Conservation (phyloP, 2,113 vertebrate genomes). For the Alouatta palliata region DNA sequence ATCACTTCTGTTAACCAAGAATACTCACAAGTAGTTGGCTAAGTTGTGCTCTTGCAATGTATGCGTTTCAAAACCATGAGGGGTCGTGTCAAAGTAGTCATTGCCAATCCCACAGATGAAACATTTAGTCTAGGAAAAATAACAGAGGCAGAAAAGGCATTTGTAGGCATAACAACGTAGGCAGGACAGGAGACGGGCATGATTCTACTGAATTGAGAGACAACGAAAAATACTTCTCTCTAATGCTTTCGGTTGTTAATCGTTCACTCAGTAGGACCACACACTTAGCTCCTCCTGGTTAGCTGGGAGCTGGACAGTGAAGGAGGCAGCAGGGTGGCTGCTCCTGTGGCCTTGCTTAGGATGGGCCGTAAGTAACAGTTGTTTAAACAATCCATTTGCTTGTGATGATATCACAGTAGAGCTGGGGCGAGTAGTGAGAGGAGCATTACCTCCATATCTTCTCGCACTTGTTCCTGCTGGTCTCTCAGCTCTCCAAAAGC, state of each 20-base stretch:
- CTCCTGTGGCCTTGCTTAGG: background rate
- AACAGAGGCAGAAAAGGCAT: background rate
- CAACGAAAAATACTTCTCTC: background rate
- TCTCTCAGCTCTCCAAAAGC: conserved; percentile 98
- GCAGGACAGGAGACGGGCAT: background rate
- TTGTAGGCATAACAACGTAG: background rate
- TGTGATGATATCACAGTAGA: background rate
- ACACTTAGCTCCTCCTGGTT: background rate
- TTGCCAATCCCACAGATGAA: conserved; percentile 99
- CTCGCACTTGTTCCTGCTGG: conserved; percentile 98
- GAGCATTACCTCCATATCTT: conserved; percentile 96
- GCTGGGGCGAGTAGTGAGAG: background rate
- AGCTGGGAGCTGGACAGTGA: background rate
- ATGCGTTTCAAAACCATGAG: conserved; percentile 98
- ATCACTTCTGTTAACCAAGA: background rate
- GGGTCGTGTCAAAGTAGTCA: conserved; percentile 98
- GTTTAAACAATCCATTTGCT: background rate
- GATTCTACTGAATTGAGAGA: background rate
- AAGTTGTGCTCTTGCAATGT: conserved; percentile 99
- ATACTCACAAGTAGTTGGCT: conserved; percentile 99
- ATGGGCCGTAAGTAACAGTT: background rate
- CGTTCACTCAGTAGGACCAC: background rate
- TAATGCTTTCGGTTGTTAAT: background rate
- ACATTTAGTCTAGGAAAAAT: conserved; percentile 93
- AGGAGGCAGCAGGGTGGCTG: background rate